Percentiles rank a stretch among this genome's conserved stretches.
phyloP scores from a whole-genome alignment of 2,888 invertebrate genomes.

The Caenorhabditis parvicauda region DNA sequence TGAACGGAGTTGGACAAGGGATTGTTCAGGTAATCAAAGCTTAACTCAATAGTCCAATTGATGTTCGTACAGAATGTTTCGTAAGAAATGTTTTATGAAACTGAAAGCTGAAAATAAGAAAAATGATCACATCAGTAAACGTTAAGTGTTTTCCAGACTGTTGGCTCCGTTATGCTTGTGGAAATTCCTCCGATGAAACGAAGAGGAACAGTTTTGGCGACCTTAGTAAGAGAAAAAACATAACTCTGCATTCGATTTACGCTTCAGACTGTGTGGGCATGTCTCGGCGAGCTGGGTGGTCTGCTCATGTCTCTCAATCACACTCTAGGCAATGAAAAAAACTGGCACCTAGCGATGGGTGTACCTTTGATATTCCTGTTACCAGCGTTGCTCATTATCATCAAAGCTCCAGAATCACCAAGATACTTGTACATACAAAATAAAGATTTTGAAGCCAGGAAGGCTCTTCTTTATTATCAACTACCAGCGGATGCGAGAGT shows the following conservation, averaged over 20 bases:
- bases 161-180: constrained; percentile 53
- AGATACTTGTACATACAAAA: constrained; percentile 43
- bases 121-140: too few relatives aligned
- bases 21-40: constrained; percentile 37
- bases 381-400: constrained; percentile 35
- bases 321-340: constrained; percentile 32
- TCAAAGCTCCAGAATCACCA: constrained; percentile 52
- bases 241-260: not conserved
- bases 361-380: constrained; percentile 41
- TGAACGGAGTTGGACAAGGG: constrained; percentile 58
- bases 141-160: constrained; percentile 36
- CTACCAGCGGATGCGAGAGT: too few relatives aligned
- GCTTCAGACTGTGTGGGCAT: constrained; percentile 58
- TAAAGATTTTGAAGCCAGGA: constrained; percentile 33
- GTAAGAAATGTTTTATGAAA: too few relatives aligned
- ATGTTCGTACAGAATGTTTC: not conserved
- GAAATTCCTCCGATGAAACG: constrained; percentile 47
- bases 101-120: too few relatives aligned
- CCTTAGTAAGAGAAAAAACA: constrained; percentile 28
- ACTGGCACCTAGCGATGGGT: constrained; percentile 51
- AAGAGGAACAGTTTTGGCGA: constrained; percentile 48
- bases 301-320: constrained; percentile 48
- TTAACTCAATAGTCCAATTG: not conserved
- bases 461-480: constrained; percentile 48
- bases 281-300: constrained; percentile 51